Conservation (phyloP, 2,888 invertebrate species). For the Eupsilia transversa region DNA sequence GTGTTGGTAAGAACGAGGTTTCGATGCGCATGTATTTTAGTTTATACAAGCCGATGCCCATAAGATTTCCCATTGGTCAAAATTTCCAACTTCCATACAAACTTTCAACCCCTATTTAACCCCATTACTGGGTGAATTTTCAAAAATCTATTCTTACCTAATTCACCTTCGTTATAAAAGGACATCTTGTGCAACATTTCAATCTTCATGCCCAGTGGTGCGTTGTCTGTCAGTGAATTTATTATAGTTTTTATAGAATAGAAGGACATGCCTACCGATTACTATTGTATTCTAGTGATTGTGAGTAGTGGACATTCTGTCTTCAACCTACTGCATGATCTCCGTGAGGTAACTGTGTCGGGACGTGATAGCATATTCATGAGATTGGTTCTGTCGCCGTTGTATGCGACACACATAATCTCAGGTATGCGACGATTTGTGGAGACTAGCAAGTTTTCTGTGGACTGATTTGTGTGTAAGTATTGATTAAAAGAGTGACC, state of each 20-base stretch:
- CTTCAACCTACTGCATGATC: not conserved
- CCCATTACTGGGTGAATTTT: not conserved
- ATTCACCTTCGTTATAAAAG: not conserved
- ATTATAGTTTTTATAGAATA: not conserved
- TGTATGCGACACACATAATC: constrained; percentile 59
- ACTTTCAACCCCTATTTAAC: not conserved
- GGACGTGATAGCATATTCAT: constrained; percentile 69
- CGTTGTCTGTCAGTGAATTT: not conserved
- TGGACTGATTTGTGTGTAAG: constrained; percentile 15
- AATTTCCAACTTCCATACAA: not conserved
- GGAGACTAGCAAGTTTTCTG: constrained; percentile 26
- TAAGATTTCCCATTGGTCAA: not conserved
- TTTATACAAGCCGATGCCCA: not conserved
- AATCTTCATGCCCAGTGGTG: not conserved
- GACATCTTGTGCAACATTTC: not conserved
- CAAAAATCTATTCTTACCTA: not conserved
- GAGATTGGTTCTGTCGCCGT: constrained; percentile 44
- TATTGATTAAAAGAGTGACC: not conserved
- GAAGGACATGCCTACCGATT: not conserved
- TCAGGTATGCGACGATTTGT: constrained; percentile 50
- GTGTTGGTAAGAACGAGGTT: not conserved
- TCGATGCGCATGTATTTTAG: not conserved
- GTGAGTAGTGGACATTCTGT: constrained; percentile 32
- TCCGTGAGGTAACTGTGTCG: constrained; percentile 67
- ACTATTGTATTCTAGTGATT: not conserved